Conservation (phyloP, 2,113 vertebrate species). For the Spea bombifrons region DNA sequence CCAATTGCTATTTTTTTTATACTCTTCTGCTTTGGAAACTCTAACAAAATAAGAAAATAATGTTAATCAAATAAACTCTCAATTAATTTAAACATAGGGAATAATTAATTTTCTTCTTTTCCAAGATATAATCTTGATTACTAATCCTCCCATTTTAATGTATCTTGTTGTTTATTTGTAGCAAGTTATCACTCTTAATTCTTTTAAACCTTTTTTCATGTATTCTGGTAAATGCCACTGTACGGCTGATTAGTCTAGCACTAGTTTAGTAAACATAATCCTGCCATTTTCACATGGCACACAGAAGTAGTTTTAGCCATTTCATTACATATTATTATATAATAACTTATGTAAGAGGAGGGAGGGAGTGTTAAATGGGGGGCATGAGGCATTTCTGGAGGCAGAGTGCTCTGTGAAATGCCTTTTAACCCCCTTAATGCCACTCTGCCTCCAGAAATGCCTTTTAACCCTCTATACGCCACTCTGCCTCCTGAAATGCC, state of each 20-base stretch:
- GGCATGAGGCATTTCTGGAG: no score
- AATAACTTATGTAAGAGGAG: conserved; percentile 39
- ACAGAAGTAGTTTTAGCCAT: conserved; percentile 24
- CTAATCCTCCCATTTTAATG: conserved; percentile 39
- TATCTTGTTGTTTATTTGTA: conserved; percentile 42
- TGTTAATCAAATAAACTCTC: conserved; percentile 30
- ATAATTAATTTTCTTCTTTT: conserved; percentile 9
- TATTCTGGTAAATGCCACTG: conserved; percentile 52
- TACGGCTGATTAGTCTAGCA: conserved; percentile 47
- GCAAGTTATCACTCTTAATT: conserved; percentile 50
- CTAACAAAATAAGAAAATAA: background rate
- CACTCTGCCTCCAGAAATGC: no score
- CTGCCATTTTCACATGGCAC: conserved; percentile 13
- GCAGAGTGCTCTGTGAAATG: no score
- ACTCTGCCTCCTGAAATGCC: no score
- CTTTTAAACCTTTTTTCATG: conserved; percentile 34
- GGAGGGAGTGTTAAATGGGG: no score
- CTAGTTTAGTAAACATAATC: conserved; percentile 23
- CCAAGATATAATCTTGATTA: background rate
- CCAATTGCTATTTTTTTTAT: background rate
- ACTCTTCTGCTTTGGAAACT: background rate
- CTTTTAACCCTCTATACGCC: no score
- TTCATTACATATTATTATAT: conserved; percentile 44
- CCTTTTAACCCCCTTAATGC: no score
- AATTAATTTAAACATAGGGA: conserved; percentile 17